Conservation (phyloP, 64 coral and sea anemone genomes). For the Montipora foliosa region DNA sequence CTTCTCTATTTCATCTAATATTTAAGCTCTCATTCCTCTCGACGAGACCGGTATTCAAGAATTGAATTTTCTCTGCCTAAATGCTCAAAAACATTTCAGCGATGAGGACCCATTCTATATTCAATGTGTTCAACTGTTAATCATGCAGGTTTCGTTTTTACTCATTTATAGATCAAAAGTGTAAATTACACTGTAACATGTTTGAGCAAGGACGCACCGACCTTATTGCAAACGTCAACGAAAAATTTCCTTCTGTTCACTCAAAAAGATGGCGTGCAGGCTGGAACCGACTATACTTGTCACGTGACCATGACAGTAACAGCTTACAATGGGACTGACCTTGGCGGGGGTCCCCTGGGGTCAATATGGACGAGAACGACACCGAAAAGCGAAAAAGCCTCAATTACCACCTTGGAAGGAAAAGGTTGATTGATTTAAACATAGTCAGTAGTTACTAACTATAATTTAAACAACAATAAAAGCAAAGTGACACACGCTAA, state of each 20-base stretch:
- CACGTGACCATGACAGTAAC: conserved; percentile 85
- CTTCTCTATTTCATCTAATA: too few relatives aligned
- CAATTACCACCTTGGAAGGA: conserved; percentile 90
- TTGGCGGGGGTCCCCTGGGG: conserved; percentile 60
- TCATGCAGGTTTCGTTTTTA: background rate
- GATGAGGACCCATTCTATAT: background rate
- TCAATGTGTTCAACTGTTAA: background rate
- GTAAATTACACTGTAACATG: conserved; percentile 88
- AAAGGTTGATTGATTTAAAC: conserved; percentile 62
- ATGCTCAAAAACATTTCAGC: background rate
- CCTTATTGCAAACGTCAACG: conserved; percentile 46
- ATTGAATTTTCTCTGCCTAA: background rate
- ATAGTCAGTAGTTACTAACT: too few relatives aligned
- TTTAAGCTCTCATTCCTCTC: too few relatives aligned
- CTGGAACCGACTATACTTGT: conserved; percentile 95
- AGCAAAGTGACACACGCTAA: too few relatives aligned
- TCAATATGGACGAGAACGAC: conserved; percentile 73
- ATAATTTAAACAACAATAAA: too few relatives aligned
- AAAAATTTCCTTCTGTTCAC: conserved; percentile 47
- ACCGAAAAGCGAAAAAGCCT: conserved; percentile 80
- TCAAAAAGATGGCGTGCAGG: conserved; percentile 74
- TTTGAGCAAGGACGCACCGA: conserved; percentile 75
- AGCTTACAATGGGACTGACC: conserved; percentile 78
- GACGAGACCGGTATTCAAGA: background rate
- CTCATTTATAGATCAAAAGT: conserved; percentile 11